Conservation (phyloP, 2,113 vertebrate genomes). For the Uria aalge region DNA sequence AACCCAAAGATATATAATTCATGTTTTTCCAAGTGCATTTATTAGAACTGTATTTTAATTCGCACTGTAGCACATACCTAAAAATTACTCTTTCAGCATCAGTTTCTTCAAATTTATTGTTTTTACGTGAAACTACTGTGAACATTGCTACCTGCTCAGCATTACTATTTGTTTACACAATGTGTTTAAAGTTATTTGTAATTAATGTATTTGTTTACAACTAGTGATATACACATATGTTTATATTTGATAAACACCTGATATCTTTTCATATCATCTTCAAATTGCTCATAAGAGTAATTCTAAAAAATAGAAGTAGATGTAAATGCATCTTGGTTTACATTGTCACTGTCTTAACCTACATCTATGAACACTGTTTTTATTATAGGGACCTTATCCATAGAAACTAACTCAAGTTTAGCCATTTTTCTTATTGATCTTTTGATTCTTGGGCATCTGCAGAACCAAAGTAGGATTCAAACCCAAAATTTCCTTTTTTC, state of each 20-base stretch:
- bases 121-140: background rate
- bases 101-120: background rate
- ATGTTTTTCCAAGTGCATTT: background rate
- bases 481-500: background rate
- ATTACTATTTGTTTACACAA: background rate
- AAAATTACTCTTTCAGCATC: background rate
- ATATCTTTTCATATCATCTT: background rate
- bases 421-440: background rate
- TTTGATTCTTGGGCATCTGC: background rate
- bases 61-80: background rate
- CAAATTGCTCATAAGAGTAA: slow-evolving; percentile 8
- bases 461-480: background rate
- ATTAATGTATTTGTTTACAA: slow-evolving; percentile 6
- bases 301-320: background rate
- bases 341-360: background rate
- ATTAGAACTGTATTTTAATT: background rate
- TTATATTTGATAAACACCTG: slow-evolving; percentile 23
- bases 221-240: background rate
- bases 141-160: background rate
- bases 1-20: background rate
- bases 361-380: background rate
- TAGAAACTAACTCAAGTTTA: background rate
- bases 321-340: background rate
- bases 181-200: slow-evolving; percentile 51
- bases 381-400: background rate